These are phyloP conservation scores for Notiomystis cincta DNA, from an alignment of 2,113 vertebrate genomes.

Conservation along the genomic window DNA sequence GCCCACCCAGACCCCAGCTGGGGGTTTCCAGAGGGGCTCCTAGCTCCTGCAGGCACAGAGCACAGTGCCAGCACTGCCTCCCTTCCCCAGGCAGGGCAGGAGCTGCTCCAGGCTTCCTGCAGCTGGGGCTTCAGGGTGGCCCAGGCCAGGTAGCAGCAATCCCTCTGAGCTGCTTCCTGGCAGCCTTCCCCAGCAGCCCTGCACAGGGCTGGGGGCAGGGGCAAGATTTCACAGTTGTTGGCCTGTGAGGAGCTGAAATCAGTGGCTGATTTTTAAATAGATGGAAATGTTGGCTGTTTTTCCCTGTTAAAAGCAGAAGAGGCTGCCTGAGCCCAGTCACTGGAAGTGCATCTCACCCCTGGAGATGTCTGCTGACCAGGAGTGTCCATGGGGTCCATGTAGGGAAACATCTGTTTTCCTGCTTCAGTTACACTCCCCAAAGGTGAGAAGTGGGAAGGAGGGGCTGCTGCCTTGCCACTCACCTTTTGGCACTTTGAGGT, in stretches of 20 bases:
- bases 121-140: accelerated
- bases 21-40: not conserved
- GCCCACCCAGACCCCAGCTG: not conserved
- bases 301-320: not conserved
- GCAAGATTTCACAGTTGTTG: accelerated
- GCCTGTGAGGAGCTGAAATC: not conserved
- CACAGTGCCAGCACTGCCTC: accelerated
- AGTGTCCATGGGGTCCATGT: no score
- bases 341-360: accelerated
- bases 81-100: not conserved
- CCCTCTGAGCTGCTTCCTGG: accelerated
- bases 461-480: not conserved
- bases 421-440: not conserved
- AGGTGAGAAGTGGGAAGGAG: accelerated
- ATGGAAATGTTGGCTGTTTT: not conserved
- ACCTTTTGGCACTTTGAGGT: accelerated
- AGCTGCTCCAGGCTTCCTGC: not conserved
- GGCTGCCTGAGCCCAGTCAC: not conserved
- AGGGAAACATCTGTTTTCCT: not conserved
- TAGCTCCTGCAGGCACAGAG: not conserved
- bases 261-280: not conserved
- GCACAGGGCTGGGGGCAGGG: accelerated
- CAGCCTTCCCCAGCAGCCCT: accelerated
- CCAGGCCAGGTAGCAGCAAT: accelerated
- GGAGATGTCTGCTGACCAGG: not conserved